phyloP scores from a whole-genome alignment of 2,113 vertebrate genomes.

The Syrmaticus mikado region DNA sequence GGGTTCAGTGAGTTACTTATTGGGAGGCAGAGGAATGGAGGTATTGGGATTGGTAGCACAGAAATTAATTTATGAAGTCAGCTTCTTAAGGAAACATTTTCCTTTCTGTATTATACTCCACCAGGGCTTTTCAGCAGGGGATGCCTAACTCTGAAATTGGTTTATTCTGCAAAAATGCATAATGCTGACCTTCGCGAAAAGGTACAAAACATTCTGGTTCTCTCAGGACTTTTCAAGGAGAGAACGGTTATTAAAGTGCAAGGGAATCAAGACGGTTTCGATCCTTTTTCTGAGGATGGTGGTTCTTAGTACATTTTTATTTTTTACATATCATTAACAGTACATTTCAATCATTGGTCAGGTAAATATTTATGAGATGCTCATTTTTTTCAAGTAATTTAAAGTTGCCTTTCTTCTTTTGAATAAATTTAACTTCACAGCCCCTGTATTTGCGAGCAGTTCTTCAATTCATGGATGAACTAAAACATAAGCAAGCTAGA shows the following conservation, averaged over 20 bases:
- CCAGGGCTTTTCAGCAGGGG: not conserved
- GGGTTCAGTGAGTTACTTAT: not conserved
- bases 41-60: not conserved
- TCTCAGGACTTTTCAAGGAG: not conserved
- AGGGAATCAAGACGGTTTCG: not conserved
- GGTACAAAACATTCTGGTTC: not conserved
- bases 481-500: not conserved
- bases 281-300: not conserved
- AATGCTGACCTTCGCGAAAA: constrained; percentile 15
- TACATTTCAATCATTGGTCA: not conserved
- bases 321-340: not conserved
- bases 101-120: not conserved
- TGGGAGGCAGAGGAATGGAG: not conserved
- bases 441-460: not conserved
- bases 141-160: not conserved
- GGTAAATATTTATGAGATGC: not conserved
- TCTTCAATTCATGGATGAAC: not conserved
- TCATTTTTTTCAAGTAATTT: not conserved
- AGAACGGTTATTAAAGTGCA: not conserved
- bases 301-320: not conserved
- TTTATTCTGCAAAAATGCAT: constrained; percentile 24
- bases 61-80: not conserved
- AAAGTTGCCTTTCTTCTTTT: not conserved
- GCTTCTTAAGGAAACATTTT: constrained; percentile 15
- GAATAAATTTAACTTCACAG: not conserved